Conservation (phyloP, 1,140 invertebrate genomes). For the Drosophila tristis region DNA sequence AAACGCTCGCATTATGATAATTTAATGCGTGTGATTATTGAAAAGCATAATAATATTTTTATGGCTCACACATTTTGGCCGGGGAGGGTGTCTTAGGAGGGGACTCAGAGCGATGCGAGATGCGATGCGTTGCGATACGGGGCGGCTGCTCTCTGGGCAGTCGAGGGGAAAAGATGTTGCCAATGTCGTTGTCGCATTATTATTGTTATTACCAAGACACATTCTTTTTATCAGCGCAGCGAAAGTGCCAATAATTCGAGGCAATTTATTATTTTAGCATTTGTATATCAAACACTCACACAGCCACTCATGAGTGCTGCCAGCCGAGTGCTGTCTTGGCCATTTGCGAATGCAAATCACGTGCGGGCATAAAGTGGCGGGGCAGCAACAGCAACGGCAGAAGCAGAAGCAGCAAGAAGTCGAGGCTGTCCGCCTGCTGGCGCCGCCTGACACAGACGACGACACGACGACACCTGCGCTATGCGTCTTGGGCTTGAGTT, state of each 20-base stretch:
- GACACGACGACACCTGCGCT: slow-evolving; percentile 52
- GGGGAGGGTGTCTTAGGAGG: slow-evolving; percentile 11
- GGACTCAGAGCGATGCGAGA: slow-evolving; percentile 37
- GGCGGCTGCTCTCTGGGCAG: slow-evolving; percentile 5
- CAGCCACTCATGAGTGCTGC: slow-evolving; percentile 16
- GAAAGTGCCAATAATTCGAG: slow-evolving; percentile 81
- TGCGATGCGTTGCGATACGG: slow-evolving; percentile 27
- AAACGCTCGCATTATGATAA: slow-evolving; percentile 79
- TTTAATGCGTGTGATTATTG: slow-evolving; percentile 80
- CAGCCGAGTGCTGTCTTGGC: slow-evolving; percentile 28
- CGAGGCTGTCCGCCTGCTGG: slow-evolving; percentile 41
- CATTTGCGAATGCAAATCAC: slow-evolving; percentile 79
- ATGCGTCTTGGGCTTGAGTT: slow-evolving; percentile 44
- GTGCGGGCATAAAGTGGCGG: slow-evolving; percentile 72
- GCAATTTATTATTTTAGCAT: slow-evolving; percentile 83
- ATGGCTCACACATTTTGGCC: slow-evolving; percentile 55
- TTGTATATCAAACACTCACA: slow-evolving; percentile 63
- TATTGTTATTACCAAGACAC: slow-evolving; percentile 81
- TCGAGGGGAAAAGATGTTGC: slow-evolving; percentile 44
- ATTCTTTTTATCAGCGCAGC: slow-evolving; percentile 74
- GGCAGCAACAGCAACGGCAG: slow-evolving; percentile 34
- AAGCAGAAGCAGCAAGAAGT: slow-evolving; percentile 22
- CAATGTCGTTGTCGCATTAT: slow-evolving; percentile 77
- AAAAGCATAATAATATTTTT: slow-evolving; percentile 82
- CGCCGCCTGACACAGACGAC: slow-evolving; percentile 28